Evolutionary conservation across 2,888 invertebrate genomes (phyloP).

Genomic region (Xestoiulus laeticollis): DNA sequence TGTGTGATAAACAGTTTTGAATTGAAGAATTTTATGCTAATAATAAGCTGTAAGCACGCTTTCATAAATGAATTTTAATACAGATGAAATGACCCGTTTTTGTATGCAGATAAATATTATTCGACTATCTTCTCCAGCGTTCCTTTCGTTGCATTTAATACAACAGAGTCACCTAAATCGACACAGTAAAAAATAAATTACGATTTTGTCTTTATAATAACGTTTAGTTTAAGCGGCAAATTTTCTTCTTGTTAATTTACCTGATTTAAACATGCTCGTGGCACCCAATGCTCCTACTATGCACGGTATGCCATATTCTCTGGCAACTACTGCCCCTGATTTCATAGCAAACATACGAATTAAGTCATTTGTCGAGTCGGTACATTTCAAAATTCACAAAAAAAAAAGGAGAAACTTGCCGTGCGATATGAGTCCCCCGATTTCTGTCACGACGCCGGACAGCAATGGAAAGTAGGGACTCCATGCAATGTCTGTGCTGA

Average conservation of each 20-base stretch:
- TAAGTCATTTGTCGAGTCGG: not conserved
- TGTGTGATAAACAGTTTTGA: too few species aligned
- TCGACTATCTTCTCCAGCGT: not conserved
- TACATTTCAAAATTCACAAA: not conserved
- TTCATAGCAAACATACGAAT: not conserved
- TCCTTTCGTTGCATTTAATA: slow-evolving; percentile 34
- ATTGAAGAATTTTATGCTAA: too few species aligned
- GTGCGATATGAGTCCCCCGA: slow-evolving; percentile 84
- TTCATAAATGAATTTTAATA: too few species aligned
- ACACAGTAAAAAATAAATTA: not conserved
- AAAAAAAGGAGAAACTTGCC: slow-evolving; percentile 67
- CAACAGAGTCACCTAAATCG: not conserved
- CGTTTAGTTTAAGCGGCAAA: not conserved
- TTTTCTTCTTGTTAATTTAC: slow-evolving; percentile 62
- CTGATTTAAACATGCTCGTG: slow-evolving; percentile 73
- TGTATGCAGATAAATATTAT: not conserved
- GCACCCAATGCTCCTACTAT: slow-evolving; percentile 78
- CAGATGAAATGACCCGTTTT: too few species aligned
- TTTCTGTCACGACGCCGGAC: slow-evolving; percentile 80
- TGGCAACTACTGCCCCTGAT: slow-evolving; percentile 80
- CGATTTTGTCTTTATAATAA: not conserved
- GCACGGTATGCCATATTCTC: slow-evolving; percentile 85
- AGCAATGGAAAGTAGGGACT: slow-evolving; percentile 83
- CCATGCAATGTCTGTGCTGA: slow-evolving; percentile 84
- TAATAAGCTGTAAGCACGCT: too few species aligned